Evolutionary conservation across 2,113 vertebrate genomes (phyloP).

Genomic region (Dolichotis patagonum): DNA sequence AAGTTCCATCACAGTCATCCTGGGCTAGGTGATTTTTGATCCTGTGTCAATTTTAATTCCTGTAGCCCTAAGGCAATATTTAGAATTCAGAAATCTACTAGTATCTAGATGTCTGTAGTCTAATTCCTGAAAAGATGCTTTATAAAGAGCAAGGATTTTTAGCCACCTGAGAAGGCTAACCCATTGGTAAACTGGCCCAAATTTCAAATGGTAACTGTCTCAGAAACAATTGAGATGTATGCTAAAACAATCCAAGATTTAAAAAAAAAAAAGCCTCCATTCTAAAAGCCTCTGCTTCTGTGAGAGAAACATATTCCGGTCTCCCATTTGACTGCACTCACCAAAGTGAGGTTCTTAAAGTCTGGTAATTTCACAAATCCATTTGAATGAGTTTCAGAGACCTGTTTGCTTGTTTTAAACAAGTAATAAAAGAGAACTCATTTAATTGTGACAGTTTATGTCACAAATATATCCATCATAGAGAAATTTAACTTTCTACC

Average conservation of each 20-base stretch:
- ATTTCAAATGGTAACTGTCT: neutral
- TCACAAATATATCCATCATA: neutral
- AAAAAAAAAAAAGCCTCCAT: neutral
- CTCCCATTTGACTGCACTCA: neutral
- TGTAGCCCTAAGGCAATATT: neutral
- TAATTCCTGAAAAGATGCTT: neutral
- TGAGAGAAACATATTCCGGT: neutral
- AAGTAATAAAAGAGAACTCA: neutral
- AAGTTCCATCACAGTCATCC: neutral
- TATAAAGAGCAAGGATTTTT: neutral
- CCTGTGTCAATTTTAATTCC: neutral
- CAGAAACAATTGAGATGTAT: neutral
- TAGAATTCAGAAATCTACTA: neutral
- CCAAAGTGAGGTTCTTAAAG: neutral
- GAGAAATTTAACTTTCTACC: neutral
- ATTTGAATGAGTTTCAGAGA: neutral
- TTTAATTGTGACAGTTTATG: neutral
- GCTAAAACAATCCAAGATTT: neutral
- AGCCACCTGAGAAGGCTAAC: conserved; percentile 16
- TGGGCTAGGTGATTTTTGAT: neutral
- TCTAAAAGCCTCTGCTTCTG: neutral
- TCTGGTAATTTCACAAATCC: neutral
- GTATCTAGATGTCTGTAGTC: neutral
- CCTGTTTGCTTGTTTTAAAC: neutral
- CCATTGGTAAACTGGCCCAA: neutral